Percentiles rank a stretch among this genome's conserved stretches.
These are phyloP conservation scores for Deilephila elpenor DNA, from an alignment of 2,888 invertebrate species.

Conservation along the genomic window DNA sequence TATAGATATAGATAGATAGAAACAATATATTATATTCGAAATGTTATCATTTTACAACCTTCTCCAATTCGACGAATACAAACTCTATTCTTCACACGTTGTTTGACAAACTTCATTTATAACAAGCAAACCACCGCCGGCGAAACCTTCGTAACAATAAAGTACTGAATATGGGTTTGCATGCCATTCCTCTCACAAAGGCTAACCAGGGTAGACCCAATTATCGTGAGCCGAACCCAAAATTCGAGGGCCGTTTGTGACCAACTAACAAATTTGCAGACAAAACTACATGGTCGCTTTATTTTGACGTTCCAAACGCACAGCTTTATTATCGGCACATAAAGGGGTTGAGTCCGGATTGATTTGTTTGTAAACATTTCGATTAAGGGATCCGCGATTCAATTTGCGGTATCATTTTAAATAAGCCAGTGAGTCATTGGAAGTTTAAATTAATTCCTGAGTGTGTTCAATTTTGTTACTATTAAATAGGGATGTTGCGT, in stretches of 20 bases:
- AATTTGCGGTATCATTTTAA: slow-evolving; percentile 10
- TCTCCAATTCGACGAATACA: background rate
- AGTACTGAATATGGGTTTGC: slow-evolving; percentile 46
- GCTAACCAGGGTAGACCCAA: slow-evolving; percentile 58
- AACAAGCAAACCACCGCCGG: slow-evolving; percentile 7
- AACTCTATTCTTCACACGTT: background rate
- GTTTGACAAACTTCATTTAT: background rate
- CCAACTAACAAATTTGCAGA: slow-evolving; percentile 38
- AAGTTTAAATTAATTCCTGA: slow-evolving; percentile 8
- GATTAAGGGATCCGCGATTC: slow-evolving; percentile 2
- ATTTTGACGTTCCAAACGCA: slow-evolving; percentile 45
- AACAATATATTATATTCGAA: too few species aligned
- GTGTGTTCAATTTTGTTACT: background rate
- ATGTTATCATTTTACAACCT: background rate
- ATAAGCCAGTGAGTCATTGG: background rate
- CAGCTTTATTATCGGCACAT: slow-evolving; percentile 18
- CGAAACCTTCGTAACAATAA: slow-evolving; percentile 39
- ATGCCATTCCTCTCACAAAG: slow-evolving; percentile 46
- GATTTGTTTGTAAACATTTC: slow-evolving; percentile 26
- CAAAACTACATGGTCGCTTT: slow-evolving; percentile 55
- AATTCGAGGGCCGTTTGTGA: slow-evolving; percentile 38
- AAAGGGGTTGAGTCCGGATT: slow-evolving; percentile 20
- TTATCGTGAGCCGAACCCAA: slow-evolving; percentile 59
- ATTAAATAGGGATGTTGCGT: too few species aligned
- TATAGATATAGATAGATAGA: too few species aligned